phyloP scores from a whole-genome alignment of 2,113 vertebrate genomes.

The Eupsittula cactorum region DNA sequence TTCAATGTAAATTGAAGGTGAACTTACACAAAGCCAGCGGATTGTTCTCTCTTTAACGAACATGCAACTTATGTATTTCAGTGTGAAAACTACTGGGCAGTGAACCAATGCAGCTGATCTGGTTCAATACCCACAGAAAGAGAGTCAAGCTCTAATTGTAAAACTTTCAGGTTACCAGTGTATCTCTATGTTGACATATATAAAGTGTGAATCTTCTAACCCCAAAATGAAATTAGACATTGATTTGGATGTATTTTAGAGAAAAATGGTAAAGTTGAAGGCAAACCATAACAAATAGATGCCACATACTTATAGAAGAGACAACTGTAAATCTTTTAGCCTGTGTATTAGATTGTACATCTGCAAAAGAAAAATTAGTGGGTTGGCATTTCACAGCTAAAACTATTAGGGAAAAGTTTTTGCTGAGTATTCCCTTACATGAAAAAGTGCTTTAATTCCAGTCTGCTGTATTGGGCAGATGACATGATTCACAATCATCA shows the following conservation, averaged over 20 bases:
- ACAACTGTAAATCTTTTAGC: background rate
- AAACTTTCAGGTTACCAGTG: background rate
- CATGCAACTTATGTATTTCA: background rate
- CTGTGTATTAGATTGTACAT: background rate
- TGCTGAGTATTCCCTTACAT: background rate
- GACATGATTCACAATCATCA: background rate
- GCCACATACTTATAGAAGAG: background rate
- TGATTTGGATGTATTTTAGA: conserved; percentile 21
- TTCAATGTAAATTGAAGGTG: background rate
- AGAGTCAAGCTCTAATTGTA: background rate
- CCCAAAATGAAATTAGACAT: background rate
- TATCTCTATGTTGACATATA: background rate
- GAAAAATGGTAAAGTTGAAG: conserved; percentile 18
- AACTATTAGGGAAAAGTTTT: background rate
- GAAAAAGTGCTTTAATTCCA: background rate
- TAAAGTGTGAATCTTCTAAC: background rate
- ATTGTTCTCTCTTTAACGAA: background rate
- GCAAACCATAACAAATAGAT: background rate
- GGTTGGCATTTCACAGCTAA: background rate
- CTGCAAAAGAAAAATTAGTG: conserved; percentile 10
- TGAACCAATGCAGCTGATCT: background rate
- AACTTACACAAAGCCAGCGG: conserved; percentile 17
- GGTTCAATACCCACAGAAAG: conserved; percentile 3
- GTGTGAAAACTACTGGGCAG: background rate
- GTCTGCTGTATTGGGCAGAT: background rate